Evolutionary conservation across 2,888 invertebrate genomes (phyloP), one percentile per base, ranked within the genome.

Genomic region (Actias luna): DNA sequence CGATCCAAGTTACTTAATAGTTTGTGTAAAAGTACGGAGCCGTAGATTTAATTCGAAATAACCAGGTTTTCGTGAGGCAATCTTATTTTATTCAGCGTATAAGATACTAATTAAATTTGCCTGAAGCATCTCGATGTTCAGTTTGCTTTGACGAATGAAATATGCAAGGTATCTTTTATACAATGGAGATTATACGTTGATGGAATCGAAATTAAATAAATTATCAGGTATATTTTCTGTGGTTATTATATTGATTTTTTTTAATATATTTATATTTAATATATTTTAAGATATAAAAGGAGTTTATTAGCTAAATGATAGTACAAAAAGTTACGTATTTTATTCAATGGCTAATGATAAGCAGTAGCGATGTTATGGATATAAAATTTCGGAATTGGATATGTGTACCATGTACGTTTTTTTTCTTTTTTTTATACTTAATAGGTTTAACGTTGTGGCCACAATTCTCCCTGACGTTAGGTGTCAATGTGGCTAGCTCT

Each of bases 21-120:
- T 55, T 27, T 29, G 27, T 7, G 16, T n/a, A 55, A 55, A 55
- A 5, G 55, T 29, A 55, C 55, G 16, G 16, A 29, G 61, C 31
- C 8, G 42, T 33, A 25, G 31, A 58, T 62, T 61, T 59, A 55
- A 63, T 63, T 42, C 50, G 27, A 27, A 52, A 39, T 63, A 59
- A 63, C n/a, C 14, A 36, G 5, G 50, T 58, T 58, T 61, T 61
- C 59, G 27, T 27, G 29, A 59, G 27, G 39, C 39, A 55, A 39
- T 59, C 42, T 59, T 39, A 59, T 39, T 39, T 39, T 39, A 39
- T 42, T 42, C 39, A 27, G 14, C n/a, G 18, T 39, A 39, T 25
- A 39, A 39, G 59, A 42, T 59, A 59, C 59, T 59, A 59, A 42
- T 59, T 27, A 42, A 59, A 59, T 42, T 42, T 42, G 29, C 42